Conservation (phyloP, 2,888 invertebrate species). For the Conus canariensis region DNA sequence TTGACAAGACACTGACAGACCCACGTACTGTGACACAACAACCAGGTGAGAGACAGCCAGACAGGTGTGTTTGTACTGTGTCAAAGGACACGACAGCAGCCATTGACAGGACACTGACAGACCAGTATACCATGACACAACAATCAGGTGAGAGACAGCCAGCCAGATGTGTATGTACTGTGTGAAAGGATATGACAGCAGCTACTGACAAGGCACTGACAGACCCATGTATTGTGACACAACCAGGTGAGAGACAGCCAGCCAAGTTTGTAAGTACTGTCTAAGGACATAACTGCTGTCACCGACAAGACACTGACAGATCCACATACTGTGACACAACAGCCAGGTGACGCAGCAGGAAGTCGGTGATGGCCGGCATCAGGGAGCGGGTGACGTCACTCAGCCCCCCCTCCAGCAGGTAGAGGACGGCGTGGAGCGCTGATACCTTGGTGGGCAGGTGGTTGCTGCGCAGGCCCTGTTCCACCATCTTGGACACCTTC, state of each 20-base stretch:
- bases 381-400: conserved; percentile 74
- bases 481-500: conserved; percentile 83
- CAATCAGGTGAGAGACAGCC: conserved; percentile 65
- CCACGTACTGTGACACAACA: conserved; percentile 74
- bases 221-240: conserved; percentile 72
- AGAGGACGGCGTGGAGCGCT: conserved; percentile 85
- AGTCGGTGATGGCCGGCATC: conserved; percentile 77
- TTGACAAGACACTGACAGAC: no score
- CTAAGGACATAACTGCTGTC: not conserved
- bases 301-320: no score
- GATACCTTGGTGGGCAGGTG: conserved; percentile 84
- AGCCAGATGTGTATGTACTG: no score
- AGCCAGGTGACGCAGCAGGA: conserved; percentile 75
- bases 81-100: not conserved
- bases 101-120: no score
- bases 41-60: conserved; percentile 63
- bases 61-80: no score
- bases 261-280: no score
- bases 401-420: conserved; percentile 82
- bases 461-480: conserved; percentile 83
- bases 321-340: conserved; percentile 73
- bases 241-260: conserved; percentile 63
- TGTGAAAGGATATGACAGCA: not conserved
- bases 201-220: no score
- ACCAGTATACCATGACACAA: conserved; percentile 60